Base-by-base conservation (phyloP, 1,140 invertebrate species). In the Hesperophylax magnus region DNA sequence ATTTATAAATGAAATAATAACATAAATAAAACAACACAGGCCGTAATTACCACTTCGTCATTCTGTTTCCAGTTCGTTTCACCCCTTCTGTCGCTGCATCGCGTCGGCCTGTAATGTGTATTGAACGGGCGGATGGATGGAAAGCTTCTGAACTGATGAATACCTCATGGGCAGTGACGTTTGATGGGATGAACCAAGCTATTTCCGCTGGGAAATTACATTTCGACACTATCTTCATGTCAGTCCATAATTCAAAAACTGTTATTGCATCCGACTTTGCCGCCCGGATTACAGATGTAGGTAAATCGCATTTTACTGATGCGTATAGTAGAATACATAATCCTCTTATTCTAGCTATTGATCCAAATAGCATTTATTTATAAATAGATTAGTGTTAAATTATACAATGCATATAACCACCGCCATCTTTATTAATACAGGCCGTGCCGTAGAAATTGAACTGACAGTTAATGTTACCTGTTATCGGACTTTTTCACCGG, bases 141-240 rank as follows among this genome's bases (percentile, higher is more conserved):
- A 7, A 31, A 31, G 63, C 22, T 67, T 11, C 3, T 17, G 22
- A 14, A 31, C 67, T 79, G 79, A 81, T 81, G 79, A 81, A 81
- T 81, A 67, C 63, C 67, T 67, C 63, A 69, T n/a, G 78, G 65
- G 9, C 24, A 63, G 79, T 80, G 56, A 65, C 60, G 58, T 61
- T 9, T 78, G 76, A 81, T 77, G 75, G 53, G 65, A 77, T 71
- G 27, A 60, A 77, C 80, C 80, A 52, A 72, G 31, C 63, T 78
- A 77, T 78, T 54, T 81, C 80, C 80, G 65, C 31, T 24, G 76
- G 80, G 80, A 81, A 81, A 81, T 81, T 78, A 81, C 80, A 77
- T 81, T 81, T 81, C 63, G 39, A 78, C 77, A 34, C 74, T 67
- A 81, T 78, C 80, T 81, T 77, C 80, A 77, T 47, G 60, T 47